These are phyloP conservation scores for Nasonia vitripennis DNA, from an alignment of 1,140 invertebrate species.

Conservation along the genomic window DNA sequence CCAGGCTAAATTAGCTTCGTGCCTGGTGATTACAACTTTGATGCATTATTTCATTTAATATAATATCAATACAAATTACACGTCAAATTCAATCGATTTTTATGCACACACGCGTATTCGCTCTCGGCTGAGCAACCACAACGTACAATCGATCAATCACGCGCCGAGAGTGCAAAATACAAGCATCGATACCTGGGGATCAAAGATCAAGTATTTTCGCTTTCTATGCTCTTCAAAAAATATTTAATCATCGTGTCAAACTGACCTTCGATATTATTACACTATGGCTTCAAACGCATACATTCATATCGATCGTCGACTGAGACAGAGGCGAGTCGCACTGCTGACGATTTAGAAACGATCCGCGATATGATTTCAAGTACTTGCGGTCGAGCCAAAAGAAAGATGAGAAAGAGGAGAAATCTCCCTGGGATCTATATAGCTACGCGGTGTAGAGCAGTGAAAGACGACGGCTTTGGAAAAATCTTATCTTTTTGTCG, in stretches of 20 bases:
- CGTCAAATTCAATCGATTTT: background rate
- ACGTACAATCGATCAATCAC: background rate
- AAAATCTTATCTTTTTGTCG: constrained; percentile 39
- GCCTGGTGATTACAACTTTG: background rate
- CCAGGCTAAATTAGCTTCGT: constrained; percentile 18
- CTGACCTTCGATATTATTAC: background rate
- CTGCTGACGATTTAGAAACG: background rate
- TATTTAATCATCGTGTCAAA: background rate
- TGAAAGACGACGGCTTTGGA: background rate
- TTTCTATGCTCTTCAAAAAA: background rate
- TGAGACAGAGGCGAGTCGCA: background rate
- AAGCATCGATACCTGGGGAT: constrained; percentile 3
- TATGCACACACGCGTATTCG: background rate
- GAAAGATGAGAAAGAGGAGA: constrained; percentile 18
- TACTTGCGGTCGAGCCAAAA: background rate
- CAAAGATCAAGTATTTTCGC: background rate
- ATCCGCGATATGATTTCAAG: constrained; percentile 8
- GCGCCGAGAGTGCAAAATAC: background rate
- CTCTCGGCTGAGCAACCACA: background rate
- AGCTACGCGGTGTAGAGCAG: background rate
- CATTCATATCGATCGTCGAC: background rate
- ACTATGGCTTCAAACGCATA: background rate
- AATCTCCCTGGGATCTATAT: constrained; percentile 1
- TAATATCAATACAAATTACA: constrained; percentile 19
- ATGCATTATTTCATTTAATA: constrained; percentile 5